These are phyloP conservation scores for Myiothlypis chrysogaster DNA, from an alignment of 2,797 vertebrate genomes.

Conservation along the genomic window DNA sequence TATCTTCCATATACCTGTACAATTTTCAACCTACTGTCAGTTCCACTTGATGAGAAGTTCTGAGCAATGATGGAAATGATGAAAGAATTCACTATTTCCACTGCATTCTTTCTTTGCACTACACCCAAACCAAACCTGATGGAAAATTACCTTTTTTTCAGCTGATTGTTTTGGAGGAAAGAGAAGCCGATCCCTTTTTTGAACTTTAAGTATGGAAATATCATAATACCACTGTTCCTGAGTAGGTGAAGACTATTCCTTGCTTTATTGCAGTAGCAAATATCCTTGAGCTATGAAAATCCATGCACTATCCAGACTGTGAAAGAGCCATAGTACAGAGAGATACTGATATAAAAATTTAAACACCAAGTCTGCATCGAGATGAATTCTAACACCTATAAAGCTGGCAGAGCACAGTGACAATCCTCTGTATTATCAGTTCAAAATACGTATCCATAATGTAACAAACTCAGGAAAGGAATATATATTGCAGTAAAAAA, in stretches of 20 bases:
- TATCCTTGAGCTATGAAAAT: neutral
- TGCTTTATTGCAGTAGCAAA: neutral
- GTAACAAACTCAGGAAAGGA: neutral
- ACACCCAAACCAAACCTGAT: neutral
- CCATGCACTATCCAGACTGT: neutral
- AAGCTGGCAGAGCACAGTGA: neutral
- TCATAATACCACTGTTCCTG: neutral
- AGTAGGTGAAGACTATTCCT: neutral
- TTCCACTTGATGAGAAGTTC: neutral
- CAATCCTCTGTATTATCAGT: neutral
- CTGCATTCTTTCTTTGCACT: neutral
- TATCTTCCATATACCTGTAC: neutral
- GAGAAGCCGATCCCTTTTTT: neutral
- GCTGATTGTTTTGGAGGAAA: neutral
- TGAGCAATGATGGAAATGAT: neutral
- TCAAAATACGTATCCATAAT: neutral
- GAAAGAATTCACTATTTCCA: neutral
- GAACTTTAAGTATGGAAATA: neutral
- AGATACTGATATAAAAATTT: neutral
- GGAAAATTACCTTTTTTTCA: neutral
- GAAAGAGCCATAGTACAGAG: neutral
- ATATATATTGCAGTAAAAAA: neutral
- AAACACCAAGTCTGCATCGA: neutral
- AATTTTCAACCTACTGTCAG: neutral
- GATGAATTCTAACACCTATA: neutral